Conservation (phyloP, 2,797 vertebrate species). For the Melanotaenia boesemani region DNA sequence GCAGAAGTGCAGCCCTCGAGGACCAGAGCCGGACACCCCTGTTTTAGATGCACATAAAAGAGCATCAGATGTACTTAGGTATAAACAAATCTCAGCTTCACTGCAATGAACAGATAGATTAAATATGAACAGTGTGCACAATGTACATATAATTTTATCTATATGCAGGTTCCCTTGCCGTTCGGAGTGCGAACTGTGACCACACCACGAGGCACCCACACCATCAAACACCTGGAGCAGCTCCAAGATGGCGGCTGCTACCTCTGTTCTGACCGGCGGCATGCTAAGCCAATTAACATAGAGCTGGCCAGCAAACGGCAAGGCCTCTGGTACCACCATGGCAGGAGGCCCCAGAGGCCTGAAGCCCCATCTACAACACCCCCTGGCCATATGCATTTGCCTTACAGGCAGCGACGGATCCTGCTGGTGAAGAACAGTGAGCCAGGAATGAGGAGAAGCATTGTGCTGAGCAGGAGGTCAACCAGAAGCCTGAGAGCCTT, state of each 20-base stretch:
- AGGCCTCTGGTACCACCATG: constrained; percentile 69
- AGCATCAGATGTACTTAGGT: not conserved
- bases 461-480: constrained; percentile 86
- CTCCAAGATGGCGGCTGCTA: constrained; percentile 94
- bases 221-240: constrained; percentile 91
- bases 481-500: constrained; percentile 86
- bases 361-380: constrained; percentile 68
- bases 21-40: too few species aligned
- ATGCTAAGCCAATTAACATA: constrained; percentile 84
- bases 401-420: constrained; percentile 84
- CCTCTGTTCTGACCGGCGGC: constrained; percentile 91
- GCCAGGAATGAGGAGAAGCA: constrained; percentile 81
- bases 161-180: constrained; percentile 85
- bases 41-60: not conserved
- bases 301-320: constrained; percentile 73
- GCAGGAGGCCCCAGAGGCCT: constrained; percentile 63
- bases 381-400: constrained; percentile 43
- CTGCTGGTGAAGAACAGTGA: constrained; percentile 91
- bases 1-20: too few species aligned
- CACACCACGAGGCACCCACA: constrained; percentile 89
- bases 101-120: not conserved
- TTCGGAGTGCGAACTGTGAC: constrained; percentile 95
- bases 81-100: not conserved
- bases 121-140: not conserved
- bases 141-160: not conserved